A percentile compares a stretch with the other conserved stretches of the same genome.
phyloP scores from a whole-genome alignment of 2,888 invertebrate species.

The Pollenia labialis region DNA sequence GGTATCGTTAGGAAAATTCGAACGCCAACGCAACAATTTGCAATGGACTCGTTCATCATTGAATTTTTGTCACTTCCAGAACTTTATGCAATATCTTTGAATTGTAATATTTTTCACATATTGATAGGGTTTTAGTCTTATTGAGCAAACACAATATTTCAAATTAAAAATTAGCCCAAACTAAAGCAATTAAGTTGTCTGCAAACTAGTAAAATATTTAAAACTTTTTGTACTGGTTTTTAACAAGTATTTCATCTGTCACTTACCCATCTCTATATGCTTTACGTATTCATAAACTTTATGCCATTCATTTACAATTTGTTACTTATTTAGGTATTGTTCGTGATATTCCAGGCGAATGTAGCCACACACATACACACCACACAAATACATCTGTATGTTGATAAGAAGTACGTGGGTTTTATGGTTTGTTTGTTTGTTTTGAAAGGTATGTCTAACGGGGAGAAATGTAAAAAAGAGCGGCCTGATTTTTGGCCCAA shows the following conservation, averaged over 20 bases:
- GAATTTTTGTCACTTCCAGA: too few species aligned
- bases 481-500: too few species aligned
- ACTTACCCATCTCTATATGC: background rate
- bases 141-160: background rate
- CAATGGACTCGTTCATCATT: too few species aligned
- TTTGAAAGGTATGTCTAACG: background rate
- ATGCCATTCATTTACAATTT: constrained; percentile 11
- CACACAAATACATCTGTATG: background rate
- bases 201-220: too few species aligned
- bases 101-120: too few species aligned
- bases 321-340: constrained; percentile 7
- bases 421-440: background rate
- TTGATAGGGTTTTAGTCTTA: too few species aligned
- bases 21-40: too few species aligned
- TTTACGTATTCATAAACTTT: constrained; percentile 9
- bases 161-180: background rate
- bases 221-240: too few species aligned
- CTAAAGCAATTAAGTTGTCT: too few species aligned
- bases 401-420: background rate
- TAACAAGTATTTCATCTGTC: background rate
- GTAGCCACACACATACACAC: background rate
- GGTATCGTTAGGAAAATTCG: too few species aligned
- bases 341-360: constrained; percentile 2
- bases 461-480: too few species aligned
- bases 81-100: too few species aligned